A percentile compares a stretch with the other conserved stretches of the same genome.
These are phyloP conservation scores for Aleiodes alternator DNA, from an alignment of 2,888 invertebrate species.

Conservation along the genomic window DNA sequence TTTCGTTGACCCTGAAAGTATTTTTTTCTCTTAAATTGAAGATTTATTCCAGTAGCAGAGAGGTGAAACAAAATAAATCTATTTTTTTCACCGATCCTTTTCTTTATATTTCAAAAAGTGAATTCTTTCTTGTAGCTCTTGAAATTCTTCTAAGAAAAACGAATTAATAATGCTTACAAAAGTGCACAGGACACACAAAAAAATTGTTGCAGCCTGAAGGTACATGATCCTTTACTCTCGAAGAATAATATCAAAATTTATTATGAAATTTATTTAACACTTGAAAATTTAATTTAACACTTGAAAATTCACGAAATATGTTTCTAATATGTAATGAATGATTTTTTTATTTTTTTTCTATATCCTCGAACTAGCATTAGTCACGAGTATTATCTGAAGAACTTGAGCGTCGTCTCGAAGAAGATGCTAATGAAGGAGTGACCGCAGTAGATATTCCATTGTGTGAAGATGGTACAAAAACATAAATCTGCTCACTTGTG, in stretches of 20 bases:
- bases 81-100: no score
- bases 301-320: no score
- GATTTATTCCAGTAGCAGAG: no score
- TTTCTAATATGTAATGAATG: no score
- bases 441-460: neutral
- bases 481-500: neutral
- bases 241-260: neutral
- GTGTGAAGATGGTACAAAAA: slow-evolving; percentile 1
- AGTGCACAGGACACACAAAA: neutral
- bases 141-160: no score
- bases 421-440: slow-evolving; percentile 14
- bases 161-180: slow-evolving; percentile 8
- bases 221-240: slow-evolving; percentile 5
- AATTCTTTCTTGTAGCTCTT: no score
- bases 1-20: slow-evolving; percentile 1
- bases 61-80: no score
- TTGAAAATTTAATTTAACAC: no score
- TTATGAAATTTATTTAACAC: neutral
- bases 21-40: no score
- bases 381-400: neutral
- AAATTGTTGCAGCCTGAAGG: neutral
- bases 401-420: slow-evolving; percentile 5
- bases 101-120: no score
- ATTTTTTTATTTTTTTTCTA: neutral
- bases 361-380: neutral